phyloP scores from a whole-genome alignment of 2,113 vertebrate species.

The Neolamprologus falcicula region DNA sequence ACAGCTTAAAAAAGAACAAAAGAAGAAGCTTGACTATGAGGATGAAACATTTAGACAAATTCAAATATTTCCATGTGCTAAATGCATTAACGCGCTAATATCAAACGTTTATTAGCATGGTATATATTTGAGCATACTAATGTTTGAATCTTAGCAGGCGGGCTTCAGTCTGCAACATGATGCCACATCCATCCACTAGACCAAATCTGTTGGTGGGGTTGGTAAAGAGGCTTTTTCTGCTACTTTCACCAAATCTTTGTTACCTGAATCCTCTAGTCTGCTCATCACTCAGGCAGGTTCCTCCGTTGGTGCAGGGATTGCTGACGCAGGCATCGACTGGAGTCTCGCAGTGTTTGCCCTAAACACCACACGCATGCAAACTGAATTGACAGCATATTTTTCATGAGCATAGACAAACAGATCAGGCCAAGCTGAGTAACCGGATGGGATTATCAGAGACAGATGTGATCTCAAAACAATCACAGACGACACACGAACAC shows the following conservation, averaged over 20 bases:
- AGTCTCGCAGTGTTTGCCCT: conserved; percentile 87
- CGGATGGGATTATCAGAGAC: neutral
- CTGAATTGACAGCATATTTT: neutral
- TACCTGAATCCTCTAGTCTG: conserved; percentile 77
- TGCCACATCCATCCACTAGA: neutral
- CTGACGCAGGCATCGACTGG: conserved; percentile 79
- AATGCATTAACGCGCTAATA: neutral
- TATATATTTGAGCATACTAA: neutral
- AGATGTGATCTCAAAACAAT: neutral
- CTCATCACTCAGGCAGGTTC: conserved; percentile 75
- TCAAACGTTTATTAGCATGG: neutral
- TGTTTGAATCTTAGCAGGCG: neutral
- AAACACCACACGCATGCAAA: neutral
- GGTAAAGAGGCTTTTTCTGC: neutral
- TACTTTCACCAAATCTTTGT: neutral
- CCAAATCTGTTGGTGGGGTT: neutral
- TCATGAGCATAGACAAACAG: neutral
- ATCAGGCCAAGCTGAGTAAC: neutral
- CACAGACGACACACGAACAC: neutral
- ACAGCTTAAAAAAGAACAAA: conserved; percentile 69
- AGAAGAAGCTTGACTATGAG: neutral
- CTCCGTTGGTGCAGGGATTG: conserved; percentile 83
- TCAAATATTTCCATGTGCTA: neutral
- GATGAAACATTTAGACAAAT: neutral
- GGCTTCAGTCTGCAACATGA: neutral